Percentiles rank a stretch among this genome's conserved stretches.
Evolutionary conservation across 2,797 vertebrate genomes (phyloP).

Genomic region (Acanthurus leucopareius): DNA sequence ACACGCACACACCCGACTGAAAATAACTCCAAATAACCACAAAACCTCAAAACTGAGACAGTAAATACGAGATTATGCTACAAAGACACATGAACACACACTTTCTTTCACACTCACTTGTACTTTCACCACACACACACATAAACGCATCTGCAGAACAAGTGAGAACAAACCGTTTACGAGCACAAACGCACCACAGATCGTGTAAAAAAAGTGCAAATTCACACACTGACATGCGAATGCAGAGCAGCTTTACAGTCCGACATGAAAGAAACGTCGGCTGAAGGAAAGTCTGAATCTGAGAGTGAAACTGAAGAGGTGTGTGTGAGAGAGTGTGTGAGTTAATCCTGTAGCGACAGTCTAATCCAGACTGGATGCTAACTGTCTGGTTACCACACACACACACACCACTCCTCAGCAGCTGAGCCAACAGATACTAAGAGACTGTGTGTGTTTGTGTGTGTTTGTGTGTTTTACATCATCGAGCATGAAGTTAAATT

Average conservation of each 20-base stretch:
- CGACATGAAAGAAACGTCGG: conserved; percentile 51
- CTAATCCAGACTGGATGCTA: conserved; percentile 60
- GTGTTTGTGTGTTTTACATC: background rate
- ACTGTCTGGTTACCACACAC: conserved; percentile 45
- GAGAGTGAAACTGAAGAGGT: background rate
- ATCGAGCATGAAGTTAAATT: no score
- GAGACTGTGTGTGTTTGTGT: conserved; percentile 11
- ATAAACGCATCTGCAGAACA: background rate
- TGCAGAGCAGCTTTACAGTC: conserved; percentile 54
- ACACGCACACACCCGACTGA: background rate
- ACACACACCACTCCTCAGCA: conserved; percentile 47
- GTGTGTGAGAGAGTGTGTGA: conserved; percentile 12
- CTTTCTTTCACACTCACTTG: no score
- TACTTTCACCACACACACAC: background rate
- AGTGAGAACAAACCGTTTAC: conserved; percentile 33
- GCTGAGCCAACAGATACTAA: conserved; percentile 62
- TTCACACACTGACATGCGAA: conserved; percentile 45
- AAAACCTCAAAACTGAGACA: conserved; percentile 20
- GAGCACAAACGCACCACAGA: conserved; percentile 20
- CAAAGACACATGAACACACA: background rate
- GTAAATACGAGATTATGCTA: background rate
- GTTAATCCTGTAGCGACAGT: conserved; percentile 64
- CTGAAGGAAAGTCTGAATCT: conserved; percentile 25
- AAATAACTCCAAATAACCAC: conserved; percentile 21
- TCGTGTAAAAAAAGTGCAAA: conserved; percentile 17